Evolutionary conservation across 2,888 invertebrate species (phyloP).

Genomic region (Helicoverpa assulta): DNA sequence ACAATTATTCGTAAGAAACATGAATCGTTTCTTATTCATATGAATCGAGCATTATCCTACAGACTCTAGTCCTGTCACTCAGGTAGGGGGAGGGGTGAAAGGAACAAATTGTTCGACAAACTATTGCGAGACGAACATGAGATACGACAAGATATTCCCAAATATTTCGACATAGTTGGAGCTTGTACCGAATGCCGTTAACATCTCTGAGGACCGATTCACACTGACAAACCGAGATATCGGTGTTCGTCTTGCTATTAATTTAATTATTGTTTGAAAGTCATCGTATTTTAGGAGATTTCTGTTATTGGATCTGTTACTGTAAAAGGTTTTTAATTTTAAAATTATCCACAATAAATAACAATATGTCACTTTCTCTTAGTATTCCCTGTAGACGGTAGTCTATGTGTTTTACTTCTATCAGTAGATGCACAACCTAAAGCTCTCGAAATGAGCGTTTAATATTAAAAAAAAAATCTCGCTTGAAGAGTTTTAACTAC

Average conservation of each 20-base stretch:
- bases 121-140: slow-evolving; percentile 65
- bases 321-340: too few species aligned
- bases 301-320: not conserved
- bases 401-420: too few species aligned
- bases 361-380: too few species aligned
- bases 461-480: too few species aligned
- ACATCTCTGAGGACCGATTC: slow-evolving; percentile 23
- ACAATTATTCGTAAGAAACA: not conserved
- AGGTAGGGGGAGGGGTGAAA: slow-evolving; percentile 3
- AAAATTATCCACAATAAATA: too few species aligned
- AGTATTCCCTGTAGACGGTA: too few species aligned
- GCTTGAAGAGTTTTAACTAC: too few species aligned
- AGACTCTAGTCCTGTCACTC: slow-evolving; percentile 16
- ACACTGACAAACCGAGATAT: slow-evolving; percentile 13
- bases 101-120: slow-evolving; percentile 76
- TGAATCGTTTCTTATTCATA: too few species aligned
- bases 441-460: too few species aligned
- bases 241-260: slow-evolving; percentile 9
- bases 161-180: slow-evolving; percentile 13
- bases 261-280: slow-evolving; percentile 8
- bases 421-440: too few species aligned
- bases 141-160: slow-evolving; percentile 30
- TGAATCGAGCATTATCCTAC: too few species aligned
- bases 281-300: not conserved
- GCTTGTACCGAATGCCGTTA: slow-evolving; percentile 6